These are phyloP conservation scores for Heliconius charithonia DNA, from an alignment of 2,888 invertebrate species.

Conservation along the genomic window DNA sequence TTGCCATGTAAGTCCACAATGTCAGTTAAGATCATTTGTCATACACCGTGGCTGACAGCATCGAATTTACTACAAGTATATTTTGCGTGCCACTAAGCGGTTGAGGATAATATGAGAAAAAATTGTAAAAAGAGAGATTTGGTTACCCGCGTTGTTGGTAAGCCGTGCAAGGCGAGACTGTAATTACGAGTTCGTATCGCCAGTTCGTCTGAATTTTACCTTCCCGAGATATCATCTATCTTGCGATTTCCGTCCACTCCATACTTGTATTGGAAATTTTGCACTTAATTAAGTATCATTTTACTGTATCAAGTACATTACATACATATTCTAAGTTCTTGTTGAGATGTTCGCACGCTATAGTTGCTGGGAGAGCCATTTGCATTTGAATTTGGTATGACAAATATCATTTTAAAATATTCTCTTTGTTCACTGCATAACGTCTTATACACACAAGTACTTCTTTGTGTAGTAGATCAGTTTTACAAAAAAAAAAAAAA, in stretches of 20 bases:
- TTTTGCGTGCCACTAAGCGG: constrained; percentile 77
- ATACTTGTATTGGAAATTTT: constrained; percentile 64
- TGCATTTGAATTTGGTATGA: constrained; percentile 64
- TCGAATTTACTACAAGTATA: constrained; percentile 68
- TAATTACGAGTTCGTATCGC: constrained; percentile 71
- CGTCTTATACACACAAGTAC: constrained; percentile 51
- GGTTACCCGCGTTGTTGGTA: constrained; percentile 48
- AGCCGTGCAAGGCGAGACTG: constrained; percentile 67
- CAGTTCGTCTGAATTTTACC: constrained; percentile 69
- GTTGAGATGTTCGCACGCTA: constrained; percentile 66
- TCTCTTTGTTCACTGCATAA: constrained; percentile 61
- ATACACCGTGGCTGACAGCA: constrained; percentile 67
- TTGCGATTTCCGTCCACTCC: constrained; percentile 58
- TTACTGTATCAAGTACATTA: constrained; percentile 30
- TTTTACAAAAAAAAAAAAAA: constrained; percentile 61
- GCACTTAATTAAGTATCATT: constrained; percentile 69
- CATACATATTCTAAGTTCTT: constrained; percentile 45
- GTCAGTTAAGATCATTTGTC: constrained; percentile 52
- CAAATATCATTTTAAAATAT: constrained; percentile 75
- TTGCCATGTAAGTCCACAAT: constrained; percentile 45
- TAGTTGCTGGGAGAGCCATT: constrained; percentile 57
- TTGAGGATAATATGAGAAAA: constrained; percentile 68
- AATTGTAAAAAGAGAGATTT: constrained; percentile 73
- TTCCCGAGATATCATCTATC: constrained; percentile 66
- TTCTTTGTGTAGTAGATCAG: constrained; percentile 53